These are phyloP conservation scores for Amphiprion ocellaris DNA, from an alignment of 2,113 vertebrate species.

Conservation along the genomic window DNA sequence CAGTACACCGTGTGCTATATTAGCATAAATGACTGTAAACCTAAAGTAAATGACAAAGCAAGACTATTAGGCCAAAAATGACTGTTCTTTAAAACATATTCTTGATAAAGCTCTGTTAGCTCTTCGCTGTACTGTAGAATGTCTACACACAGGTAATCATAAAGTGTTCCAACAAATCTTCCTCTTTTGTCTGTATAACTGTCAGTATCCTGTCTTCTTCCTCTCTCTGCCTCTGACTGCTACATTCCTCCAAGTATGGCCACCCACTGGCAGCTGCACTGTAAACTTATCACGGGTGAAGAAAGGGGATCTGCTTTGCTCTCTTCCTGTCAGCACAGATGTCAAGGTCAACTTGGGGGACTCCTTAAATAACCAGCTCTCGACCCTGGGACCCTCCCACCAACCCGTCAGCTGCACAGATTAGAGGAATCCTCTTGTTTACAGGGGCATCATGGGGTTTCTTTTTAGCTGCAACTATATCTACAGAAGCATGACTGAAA, in stretches of 20 bases:
- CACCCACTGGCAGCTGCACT: conserved; percentile 79
- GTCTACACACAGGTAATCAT: too few species aligned
- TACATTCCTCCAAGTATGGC: conserved; percentile 68
- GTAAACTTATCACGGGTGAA: conserved; percentile 78
- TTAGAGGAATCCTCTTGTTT: conserved; percentile 77
- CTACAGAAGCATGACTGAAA: neutral
- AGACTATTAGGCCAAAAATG: too few species aligned
- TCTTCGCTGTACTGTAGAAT: too few species aligned
- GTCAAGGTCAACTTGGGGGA: conserved; percentile 86
- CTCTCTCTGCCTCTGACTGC: conserved; percentile 10
- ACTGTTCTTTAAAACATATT: too few species aligned
- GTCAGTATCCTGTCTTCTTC: conserved; percentile 5
- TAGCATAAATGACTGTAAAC: too few species aligned
- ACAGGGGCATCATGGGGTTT: conserved; percentile 51
- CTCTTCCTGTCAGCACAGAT: conserved; percentile 85
- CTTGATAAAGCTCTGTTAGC: neutral
- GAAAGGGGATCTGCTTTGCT: conserved; percentile 81
- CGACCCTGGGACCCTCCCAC: conserved; percentile 58
- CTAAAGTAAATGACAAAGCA: too few species aligned
- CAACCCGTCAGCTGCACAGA: conserved; percentile 65
- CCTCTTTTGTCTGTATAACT: conserved; percentile 5
- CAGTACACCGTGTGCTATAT: too few species aligned
- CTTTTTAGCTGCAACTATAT: conserved; percentile 42
- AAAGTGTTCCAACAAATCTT: neutral
- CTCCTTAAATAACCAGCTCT: conserved; percentile 82